Evolutionary conservation across 2,888 invertebrate genomes (phyloP).

Genomic region (Perdita meconis): DNA sequence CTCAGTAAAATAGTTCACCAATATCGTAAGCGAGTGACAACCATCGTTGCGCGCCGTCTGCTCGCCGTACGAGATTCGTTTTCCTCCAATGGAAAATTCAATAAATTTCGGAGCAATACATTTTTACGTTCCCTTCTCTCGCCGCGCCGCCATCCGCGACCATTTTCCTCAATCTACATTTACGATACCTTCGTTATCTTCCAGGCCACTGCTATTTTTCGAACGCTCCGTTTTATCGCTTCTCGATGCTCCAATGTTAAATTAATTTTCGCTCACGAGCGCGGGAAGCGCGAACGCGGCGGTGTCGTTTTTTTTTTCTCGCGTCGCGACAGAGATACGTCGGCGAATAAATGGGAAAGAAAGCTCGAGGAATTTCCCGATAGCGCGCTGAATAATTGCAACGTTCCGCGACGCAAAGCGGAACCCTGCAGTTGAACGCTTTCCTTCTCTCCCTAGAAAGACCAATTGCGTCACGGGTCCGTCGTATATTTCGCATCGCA

Average conservation of each 20-base stretch:
- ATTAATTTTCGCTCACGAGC: conserved; percentile 47
- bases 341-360: neutral
- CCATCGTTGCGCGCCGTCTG: neutral
- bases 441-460: conserved; percentile 13
- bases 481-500: conserved; percentile 41
- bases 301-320: conserved; percentile 38
- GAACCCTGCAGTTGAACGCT: conserved; percentile 32
- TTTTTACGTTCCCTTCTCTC: conserved; percentile 36
- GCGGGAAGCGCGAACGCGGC: conserved; percentile 40
- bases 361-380: conserved; percentile 26
- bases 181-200: conserved; percentile 57
- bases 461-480: conserved; percentile 44
- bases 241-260: conserved; percentile 46
- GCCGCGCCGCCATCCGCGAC: conserved; percentile 28
- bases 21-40: neutral
- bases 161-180: conserved; percentile 42
- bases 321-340: neutral
- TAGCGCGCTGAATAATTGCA: conserved; percentile 54
- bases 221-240: conserved; percentile 53
- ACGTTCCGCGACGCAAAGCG: conserved; percentile 30
- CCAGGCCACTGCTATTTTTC: conserved; percentile 35
- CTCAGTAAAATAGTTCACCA: neutral
- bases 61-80: conserved; percentile 7
- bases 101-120: conserved; percentile 43
- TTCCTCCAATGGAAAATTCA: conserved; percentile 25